phyloP scores from a whole-genome alignment of 2,888 invertebrate genomes.

The Malacosoma neustria region DNA sequence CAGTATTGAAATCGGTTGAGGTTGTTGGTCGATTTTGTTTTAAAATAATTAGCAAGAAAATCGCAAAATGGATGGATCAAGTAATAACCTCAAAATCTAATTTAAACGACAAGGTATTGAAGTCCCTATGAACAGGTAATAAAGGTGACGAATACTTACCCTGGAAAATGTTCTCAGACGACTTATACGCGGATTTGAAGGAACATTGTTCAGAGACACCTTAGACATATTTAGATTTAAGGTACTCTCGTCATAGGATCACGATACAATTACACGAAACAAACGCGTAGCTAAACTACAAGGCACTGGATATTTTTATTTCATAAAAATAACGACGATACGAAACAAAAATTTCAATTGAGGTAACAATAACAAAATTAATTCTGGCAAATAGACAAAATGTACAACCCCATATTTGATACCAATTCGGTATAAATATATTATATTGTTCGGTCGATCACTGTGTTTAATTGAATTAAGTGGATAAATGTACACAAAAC shows the following conservation, averaged over 20 bases:
- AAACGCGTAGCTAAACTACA: slow-evolving; percentile 29
- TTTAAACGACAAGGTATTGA: slow-evolving; percentile 19
- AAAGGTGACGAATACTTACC: slow-evolving; percentile 39
- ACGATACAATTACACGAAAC: slow-evolving; percentile 20
- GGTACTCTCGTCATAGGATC: slow-evolving; percentile 26
- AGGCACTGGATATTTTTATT: background rate
- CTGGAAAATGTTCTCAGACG: slow-evolving; percentile 64
- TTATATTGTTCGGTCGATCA: background rate
- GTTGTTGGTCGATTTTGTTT: too few relatives aligned
- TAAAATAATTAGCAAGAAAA: too few relatives aligned
- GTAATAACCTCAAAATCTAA: slow-evolving; percentile 34
- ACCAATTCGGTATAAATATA: slow-evolving; percentile 3
- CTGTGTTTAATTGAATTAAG: too few relatives aligned
- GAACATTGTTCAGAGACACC: slow-evolving; percentile 63
- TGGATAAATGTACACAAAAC: too few relatives aligned
- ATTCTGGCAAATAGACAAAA: slow-evolving; percentile 33
- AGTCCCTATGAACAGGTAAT: slow-evolving; percentile 13
- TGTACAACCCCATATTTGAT: slow-evolving; percentile 36
- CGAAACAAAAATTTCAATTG: slow-evolving; percentile 1
- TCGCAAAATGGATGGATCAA: background rate
- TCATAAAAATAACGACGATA: background rate
- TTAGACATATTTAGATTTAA: slow-evolving; percentile 53
- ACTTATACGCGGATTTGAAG: slow-evolving; percentile 63
- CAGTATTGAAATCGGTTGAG: too few relatives aligned
- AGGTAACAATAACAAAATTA: slow-evolving; percentile 37